Percentiles rank a stretch among this genome's conserved stretches.
phyloP scores from a whole-genome alignment of 2,113 vertebrate genomes.

The Leptobrachium leishanense region DNA sequence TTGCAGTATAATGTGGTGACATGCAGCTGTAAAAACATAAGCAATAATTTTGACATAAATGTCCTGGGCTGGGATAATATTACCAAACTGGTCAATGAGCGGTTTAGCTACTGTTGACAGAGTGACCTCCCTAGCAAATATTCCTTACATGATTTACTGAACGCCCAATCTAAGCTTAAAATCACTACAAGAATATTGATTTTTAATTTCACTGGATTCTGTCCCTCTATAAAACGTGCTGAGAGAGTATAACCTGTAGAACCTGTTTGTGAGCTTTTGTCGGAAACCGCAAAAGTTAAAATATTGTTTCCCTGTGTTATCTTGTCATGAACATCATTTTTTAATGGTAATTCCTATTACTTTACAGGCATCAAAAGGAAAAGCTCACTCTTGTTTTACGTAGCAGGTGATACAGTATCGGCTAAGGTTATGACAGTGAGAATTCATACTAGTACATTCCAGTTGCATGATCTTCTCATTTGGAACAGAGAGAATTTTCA shows the following conservation, averaged over 20 bases:
- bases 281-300: neutral
- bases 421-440: too few species aligned
- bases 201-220: neutral
- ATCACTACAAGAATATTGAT: constrained; percentile 2
- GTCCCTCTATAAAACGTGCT: neutral
- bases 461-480: too few species aligned
- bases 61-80: neutral
- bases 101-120: neutral
- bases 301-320: neutral
- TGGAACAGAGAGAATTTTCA: too few species aligned
- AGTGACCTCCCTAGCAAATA: neutral
- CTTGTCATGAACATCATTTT: neutral
- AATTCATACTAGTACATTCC: too few species aligned
- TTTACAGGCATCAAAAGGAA: too few species aligned
- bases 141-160: neutral
- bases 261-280: neutral
- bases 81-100: neutral
- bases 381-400: too few species aligned
- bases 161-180: neutral
- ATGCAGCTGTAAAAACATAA: constrained; percentile 23
- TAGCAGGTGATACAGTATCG: too few species aligned
- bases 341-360: too few species aligned
- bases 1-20: neutral
- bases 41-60: neutral
- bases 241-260: neutral